phyloP scores from a whole-genome alignment of 1,140 invertebrate genomes.

The Apis dorsata region DNA sequence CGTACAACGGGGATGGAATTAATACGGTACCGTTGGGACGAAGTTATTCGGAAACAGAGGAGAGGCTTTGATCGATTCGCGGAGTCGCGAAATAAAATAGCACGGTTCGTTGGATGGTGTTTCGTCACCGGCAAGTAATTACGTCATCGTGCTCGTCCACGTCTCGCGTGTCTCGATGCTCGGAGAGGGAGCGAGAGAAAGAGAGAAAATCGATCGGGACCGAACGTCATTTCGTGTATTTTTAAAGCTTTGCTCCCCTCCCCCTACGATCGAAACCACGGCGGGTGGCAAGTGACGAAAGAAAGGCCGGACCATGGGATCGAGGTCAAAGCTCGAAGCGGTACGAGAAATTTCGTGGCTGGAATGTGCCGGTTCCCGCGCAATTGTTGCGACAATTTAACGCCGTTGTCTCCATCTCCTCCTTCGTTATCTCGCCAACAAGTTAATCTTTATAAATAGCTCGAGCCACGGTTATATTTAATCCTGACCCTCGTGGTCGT shows the following conservation, averaged over 20 bases:
- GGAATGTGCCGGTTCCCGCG: conserved; percentile 67
- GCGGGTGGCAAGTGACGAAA: conserved; percentile 17
- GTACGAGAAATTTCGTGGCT: conserved; percentile 69
- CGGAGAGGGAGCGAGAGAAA: background rate
- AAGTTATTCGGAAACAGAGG: background rate
- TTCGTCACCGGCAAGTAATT: conserved; percentile 24
- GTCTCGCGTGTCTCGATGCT: background rate
- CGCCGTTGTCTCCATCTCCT: conserved; percentile 71
- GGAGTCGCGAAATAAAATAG: background rate
- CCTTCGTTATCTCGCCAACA: conserved; percentile 78
- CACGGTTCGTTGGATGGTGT: background rate
- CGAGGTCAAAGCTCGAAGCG: conserved; percentile 62
- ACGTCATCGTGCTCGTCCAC: background rate
- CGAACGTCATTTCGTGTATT: conserved; percentile 46
- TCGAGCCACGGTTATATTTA: conserved; percentile 78
- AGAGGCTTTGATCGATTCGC: background rate
- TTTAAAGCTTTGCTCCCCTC: conserved; percentile 29
- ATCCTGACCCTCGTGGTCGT: conserved; percentile 76
- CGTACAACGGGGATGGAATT: too few relatives aligned
- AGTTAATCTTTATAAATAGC: conserved; percentile 80
- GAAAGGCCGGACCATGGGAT: conserved; percentile 32
- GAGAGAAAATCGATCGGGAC: conserved; percentile 13
- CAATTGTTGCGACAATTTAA: conserved; percentile 76
- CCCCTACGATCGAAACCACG: background rate
- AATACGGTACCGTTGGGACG: background rate